Base-by-base conservation (phyloP, 2,113 vertebrate species). In the Malurus elegans region DNA sequence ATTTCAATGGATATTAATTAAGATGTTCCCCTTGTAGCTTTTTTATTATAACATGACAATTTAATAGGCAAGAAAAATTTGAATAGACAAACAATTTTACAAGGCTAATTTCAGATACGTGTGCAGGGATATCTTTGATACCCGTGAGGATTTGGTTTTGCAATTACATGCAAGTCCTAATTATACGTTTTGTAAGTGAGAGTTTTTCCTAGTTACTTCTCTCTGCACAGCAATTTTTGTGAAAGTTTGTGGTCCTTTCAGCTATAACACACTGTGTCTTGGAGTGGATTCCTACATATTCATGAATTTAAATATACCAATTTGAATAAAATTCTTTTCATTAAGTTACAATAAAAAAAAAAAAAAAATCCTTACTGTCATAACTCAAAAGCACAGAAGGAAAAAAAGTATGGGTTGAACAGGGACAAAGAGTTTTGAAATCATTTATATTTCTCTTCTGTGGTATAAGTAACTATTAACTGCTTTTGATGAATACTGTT, bases 1-100 rank as follows among this genome's bases (percentile, higher is more conserved):
- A 74, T 85, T 86, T 50, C 6, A 0, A 45, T 54, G n/a, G 28
- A 45, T 88, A 73, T 70, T 94, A 93, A 90, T 92, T 88, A 91
- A 48, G 25, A 79, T 48, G 24, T 79, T 88, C 29, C 29, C 31
- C 26, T 69, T 83, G 25, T 45, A 83, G 17, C 2, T 51, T 48
- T 90, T 78, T 81, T 73, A 79, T 75, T 88, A 50, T 70, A 92
- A 79, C 54, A 45, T 76, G 47, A 86, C 69, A 86, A 82, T 94
- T 92, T 92, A 92, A 79, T 88, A 83, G 36, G 28, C 53, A 86
- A 26, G 18, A 88, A 36, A 65, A 54, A 57, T 61, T 88, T 82
- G 57, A 79, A 70, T 14, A 85, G 74, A 40, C 34, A 71, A 92
- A 92, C 54, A 93, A 66, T 94, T 82, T 87, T 61, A 34, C 25